These are phyloP conservation scores for Sebastes taczanowskii DNA, from an alignment of 2,797 vertebrate genomes.

Conservation along the genomic window DNA sequence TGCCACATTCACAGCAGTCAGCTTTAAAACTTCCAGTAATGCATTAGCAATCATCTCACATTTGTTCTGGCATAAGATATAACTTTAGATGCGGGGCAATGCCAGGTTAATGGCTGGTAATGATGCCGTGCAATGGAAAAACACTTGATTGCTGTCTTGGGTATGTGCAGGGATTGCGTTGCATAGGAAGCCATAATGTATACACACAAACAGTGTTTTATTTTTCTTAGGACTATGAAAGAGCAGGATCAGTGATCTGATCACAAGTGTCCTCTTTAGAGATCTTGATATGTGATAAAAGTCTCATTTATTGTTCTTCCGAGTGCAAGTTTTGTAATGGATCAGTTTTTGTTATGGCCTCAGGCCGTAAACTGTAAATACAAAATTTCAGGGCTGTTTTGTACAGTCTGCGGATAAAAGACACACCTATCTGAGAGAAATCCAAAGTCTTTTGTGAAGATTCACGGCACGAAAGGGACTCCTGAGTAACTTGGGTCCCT, in stretches of 20 bases:
- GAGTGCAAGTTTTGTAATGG: slow-evolving; percentile 38
- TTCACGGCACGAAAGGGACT: slow-evolving; percentile 53
- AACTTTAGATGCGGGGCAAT: background rate
- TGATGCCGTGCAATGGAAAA: slow-evolving; percentile 22
- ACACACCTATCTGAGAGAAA: slow-evolving; percentile 71
- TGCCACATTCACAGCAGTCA: background rate
- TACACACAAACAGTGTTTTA: slow-evolving; percentile 15
- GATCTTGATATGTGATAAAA: slow-evolving; percentile 54
- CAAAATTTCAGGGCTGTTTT: slow-evolving; percentile 47
- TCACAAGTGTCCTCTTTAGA: slow-evolving; percentile 23
- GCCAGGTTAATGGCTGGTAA: background rate
- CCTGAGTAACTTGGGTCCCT: slow-evolving; percentile 37
- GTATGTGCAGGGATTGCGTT: background rate
- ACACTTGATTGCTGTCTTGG: slow-evolving; percentile 5
- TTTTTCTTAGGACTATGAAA: slow-evolving; percentile 23
- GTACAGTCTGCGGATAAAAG: slow-evolving; percentile 57
- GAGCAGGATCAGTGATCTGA: slow-evolving; percentile 24
- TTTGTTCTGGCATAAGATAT: background rate
- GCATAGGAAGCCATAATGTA: slow-evolving; percentile 10
- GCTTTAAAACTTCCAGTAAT: slow-evolving; percentile 6
- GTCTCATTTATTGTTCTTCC: slow-evolving; percentile 26
- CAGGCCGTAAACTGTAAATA: slow-evolving; percentile 58
- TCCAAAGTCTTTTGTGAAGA: slow-evolving; percentile 63
- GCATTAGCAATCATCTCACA: slow-evolving; percentile 1
- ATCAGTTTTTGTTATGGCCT: slow-evolving; percentile 62